Evolutionary conservation across 2,797 vertebrate species (phyloP), one percentile per base, ranked within the genome.

Genomic region (Diplodus sargus): DNA sequence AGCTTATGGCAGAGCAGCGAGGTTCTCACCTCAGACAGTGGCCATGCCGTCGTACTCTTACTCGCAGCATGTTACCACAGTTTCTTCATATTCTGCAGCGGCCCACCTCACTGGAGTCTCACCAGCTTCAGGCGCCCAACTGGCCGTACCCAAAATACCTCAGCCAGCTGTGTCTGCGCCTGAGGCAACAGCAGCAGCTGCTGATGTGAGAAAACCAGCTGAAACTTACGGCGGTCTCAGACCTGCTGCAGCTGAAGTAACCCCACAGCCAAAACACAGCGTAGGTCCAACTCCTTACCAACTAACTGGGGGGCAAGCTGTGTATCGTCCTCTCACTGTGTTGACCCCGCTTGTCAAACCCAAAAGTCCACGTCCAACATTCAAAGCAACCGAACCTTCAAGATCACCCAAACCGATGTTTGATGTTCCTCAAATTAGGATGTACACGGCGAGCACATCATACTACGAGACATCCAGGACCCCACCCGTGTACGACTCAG

Each of bases 361-460:
- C n/a, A 95, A 70, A 93, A 93, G 93, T 87, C 89, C 93, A 84
- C 94, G 89, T 83, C 94, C 94, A 72, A 94, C 90, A 62, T 93
- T 94, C 84, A 93, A 82, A 87, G 90, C 92, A 70, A 91, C 83
- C 0, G 92, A 94, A 72, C 81, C 60, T 52, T 90, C 93, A 22
- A 94, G 83, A 93, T 90, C 93, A 5, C 93, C 94, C 60, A 95
- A 87, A 88, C 90, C 95, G 0, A 94, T 95, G 93, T 95, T 95
- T 91, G 95, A 96, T 48, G 95, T 96, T 65, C 95, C 95, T 64
- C 90, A 96, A 84, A 96, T 96, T 39, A 92, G 92, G 69, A 92
- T 93, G 89, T 96, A 96, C 84, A 96, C 95, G 1, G 93, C 95
- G 2, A 95, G 91, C 64, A 92, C 94, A 9, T 93, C 93, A 0